Evolutionary conservation across 2,888 invertebrate genomes (phyloP), one percentile per base, ranked within the genome.

Genomic region (Rhingia campestris): DNA sequence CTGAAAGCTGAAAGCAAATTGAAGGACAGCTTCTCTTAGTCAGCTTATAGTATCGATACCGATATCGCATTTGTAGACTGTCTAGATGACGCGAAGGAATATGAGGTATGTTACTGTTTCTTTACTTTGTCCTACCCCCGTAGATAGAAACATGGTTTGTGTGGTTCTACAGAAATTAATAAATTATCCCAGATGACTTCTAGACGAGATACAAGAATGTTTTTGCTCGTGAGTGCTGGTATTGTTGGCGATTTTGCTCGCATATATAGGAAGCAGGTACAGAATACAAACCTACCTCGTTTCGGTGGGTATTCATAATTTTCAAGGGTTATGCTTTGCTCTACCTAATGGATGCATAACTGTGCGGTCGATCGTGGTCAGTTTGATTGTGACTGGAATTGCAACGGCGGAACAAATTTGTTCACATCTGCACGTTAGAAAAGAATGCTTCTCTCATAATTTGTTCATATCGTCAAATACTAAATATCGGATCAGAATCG

Each of bases 101-200:
- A 67, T 54, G 41, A 63, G 14, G 54, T 54, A 2, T 72, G 53
- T 59, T 22, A 22, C 45, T 79, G 32, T 64, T 63, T 70, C 54
- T 41, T 64, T 76, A 9, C 5, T n/a, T 56, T 43, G 49, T 51
- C 66, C 64, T 33, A 64, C 22, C 45, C 41, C 58, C 43, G 39
- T 32, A 30, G 54, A 43, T 9, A 39, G 53, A 39, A 66, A 67
- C 79, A 82, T 82, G 79, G 63, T 73, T 82, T 73, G 70, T 82
- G 72, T 63, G 77, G 66, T 73, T 63, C 77, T 22, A 67, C 37
- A 53, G 61, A 79, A 82, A 82, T 82, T 82, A 82, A 82, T 82
- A 82, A 82, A 82, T 82, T 82, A 82, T 79, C 35, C 63, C 4
- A 39, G 79, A 69, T 79, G 82, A 82, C 79, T 82, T 72, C 35